These are phyloP conservation scores for Gallinago paraguaiae DNA, from an alignment of 2,113 vertebrate genomes.

Conservation along the genomic window DNA sequence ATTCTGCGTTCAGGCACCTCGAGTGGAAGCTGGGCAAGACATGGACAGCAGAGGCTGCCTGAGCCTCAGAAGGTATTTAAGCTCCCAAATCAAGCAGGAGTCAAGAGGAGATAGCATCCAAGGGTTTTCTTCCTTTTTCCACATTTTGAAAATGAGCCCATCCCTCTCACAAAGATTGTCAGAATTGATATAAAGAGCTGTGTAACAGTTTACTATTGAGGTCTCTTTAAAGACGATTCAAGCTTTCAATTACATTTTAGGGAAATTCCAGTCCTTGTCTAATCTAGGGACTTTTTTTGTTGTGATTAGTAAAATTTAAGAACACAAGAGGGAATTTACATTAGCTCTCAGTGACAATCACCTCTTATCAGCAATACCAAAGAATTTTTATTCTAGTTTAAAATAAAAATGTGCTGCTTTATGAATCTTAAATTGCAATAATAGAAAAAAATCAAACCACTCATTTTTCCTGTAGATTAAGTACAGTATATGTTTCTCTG, in stretches of 20 bases:
- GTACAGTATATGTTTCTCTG: neutral
- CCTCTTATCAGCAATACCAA: neutral
- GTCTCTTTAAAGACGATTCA: neutral
- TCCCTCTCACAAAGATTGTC: neutral
- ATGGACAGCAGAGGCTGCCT: neutral
- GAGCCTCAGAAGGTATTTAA: neutral
- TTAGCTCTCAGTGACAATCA: neutral
- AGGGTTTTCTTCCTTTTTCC: neutral
- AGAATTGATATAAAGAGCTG: neutral
- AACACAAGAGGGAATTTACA: neutral
- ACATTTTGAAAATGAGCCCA: neutral
- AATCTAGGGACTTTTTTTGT: neutral
- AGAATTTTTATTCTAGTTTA: neutral
- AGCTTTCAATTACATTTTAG: neutral
- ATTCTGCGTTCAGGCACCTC: neutral
- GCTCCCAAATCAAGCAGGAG: neutral
- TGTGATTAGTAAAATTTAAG: neutral
- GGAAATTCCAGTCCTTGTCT: neutral
- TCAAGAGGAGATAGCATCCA: neutral
- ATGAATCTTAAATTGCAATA: neutral
- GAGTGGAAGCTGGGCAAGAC: neutral
- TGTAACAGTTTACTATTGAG: neutral
- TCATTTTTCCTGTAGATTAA: neutral
- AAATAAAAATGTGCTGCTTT: neutral
- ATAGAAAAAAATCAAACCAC: neutral